Evolutionary conservation across 2,113 vertebrate genomes (phyloP).

Genomic region (Garra rufa): DNA sequence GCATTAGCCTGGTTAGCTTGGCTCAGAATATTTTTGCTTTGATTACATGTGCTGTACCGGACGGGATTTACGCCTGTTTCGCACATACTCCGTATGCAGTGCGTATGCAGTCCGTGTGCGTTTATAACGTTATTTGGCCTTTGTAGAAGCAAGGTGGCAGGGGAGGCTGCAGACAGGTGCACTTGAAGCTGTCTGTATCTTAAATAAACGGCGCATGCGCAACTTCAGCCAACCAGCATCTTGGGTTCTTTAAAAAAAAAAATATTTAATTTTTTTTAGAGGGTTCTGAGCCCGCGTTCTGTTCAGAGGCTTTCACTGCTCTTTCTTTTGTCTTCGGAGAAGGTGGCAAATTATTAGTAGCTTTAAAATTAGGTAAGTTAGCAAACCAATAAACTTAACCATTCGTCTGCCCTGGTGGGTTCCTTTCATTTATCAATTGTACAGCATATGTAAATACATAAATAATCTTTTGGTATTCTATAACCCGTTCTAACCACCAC

Average conservation of each 20-base stretch:
- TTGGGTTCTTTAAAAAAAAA: no score
- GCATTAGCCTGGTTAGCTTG: no score
- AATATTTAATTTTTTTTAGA: not conserved
- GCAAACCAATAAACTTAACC: not conserved
- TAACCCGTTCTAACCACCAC: not conserved
- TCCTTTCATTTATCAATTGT: not conserved
- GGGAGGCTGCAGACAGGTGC: not conserved
- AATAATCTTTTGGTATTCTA: no score
- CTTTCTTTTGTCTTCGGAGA: no score
- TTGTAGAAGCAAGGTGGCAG: not conserved
- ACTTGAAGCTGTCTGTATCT: not conserved
- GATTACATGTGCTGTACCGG: no score
- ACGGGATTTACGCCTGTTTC: not conserved
- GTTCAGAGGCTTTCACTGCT: not conserved
- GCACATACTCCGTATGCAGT: no score
- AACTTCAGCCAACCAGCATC: not conserved
- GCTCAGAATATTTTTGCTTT: no score
- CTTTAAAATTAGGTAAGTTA: not conserved
- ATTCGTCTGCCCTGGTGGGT: not conserved
- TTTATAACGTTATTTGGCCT: not conserved
- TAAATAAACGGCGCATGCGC: not conserved
- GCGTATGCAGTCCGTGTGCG: no score
- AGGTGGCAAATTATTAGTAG: not conserved
- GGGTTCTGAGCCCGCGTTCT: not conserved
- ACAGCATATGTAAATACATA: not conserved